phyloP scores from a whole-genome alignment of 2,888 invertebrate genomes.

The Parnassius glacialis region DNA sequence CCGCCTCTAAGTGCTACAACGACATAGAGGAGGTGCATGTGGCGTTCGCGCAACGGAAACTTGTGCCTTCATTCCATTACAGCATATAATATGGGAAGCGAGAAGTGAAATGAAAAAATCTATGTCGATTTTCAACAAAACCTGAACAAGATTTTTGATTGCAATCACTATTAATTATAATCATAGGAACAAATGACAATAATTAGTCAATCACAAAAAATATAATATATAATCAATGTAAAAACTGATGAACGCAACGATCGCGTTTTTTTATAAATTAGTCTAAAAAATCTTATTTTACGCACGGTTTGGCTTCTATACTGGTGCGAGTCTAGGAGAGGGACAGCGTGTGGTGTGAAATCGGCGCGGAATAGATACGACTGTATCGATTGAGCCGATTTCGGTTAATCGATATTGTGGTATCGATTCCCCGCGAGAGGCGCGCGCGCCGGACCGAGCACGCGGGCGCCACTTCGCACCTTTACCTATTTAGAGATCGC shows the following conservation, averaged over 20 bases:
- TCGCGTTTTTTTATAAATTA: conserved; percentile 63
- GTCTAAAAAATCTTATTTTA: conserved; percentile 63
- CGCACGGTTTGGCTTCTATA: conserved; percentile 76
- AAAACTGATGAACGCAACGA: conserved; percentile 68
- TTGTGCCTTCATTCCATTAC: conserved; percentile 51
- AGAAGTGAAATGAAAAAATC: conserved; percentile 57
- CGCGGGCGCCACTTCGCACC: conserved; percentile 45
- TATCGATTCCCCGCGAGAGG: conserved; percentile 30
- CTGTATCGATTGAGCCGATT: conserved; percentile 16
- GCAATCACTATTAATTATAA: conserved; percentile 63
- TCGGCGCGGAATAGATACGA: conserved; percentile 47
- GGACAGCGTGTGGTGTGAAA: conserved; percentile 59
- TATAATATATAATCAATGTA: conserved; percentile 59
- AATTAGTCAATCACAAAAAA: conserved; percentile 76
- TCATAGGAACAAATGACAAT: conserved; percentile 78
- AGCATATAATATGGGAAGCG: conserved; percentile 49
- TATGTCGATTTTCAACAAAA: conserved; percentile 78
- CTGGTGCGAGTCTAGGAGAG: conserved; percentile 73
- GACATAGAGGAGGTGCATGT: conserved; percentile 39
- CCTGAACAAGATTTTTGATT: conserved; percentile 71
- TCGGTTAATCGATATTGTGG: conserved; percentile 1
- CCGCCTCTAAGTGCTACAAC: conserved; percentile 36
- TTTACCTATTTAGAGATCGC: conserved; percentile 75
- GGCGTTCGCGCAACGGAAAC: conserved; percentile 55
- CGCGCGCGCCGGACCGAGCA: conserved; percentile 54